These are phyloP conservation scores for Hemiprocne comata DNA, from an alignment of 2,113 vertebrate species.

Conservation along the genomic window DNA sequence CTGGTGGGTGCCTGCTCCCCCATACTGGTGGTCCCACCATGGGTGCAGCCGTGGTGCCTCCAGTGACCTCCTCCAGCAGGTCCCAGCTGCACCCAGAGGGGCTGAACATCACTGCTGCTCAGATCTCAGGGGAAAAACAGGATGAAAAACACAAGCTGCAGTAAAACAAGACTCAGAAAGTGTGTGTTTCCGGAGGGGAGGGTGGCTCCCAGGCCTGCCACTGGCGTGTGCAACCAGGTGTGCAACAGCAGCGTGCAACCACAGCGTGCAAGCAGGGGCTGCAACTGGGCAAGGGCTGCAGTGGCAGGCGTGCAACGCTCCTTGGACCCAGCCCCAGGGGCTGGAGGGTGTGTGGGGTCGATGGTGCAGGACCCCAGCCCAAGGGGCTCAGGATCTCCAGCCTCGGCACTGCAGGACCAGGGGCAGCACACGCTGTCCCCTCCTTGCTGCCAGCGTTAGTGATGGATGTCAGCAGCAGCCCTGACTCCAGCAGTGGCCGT, in stretches of 20 bases:
- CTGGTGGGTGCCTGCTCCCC: background rate
- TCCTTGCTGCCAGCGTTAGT: fast-evolving
- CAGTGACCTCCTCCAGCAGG: background rate
- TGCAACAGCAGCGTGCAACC: background rate
- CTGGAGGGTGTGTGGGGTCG: fast-evolving
- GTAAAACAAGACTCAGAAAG: background rate
- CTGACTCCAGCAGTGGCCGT: fast-evolving
- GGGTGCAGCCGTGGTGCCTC: background rate
- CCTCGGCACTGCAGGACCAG: fast-evolving
- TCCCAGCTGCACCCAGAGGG: background rate
- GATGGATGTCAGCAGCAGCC: background rate
- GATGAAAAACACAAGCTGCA: background rate
- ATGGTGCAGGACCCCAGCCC: background rate
- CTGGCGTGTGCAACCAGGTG: background rate
- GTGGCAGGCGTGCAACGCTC: background rate
- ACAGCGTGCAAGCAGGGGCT: background rate
- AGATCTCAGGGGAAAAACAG: background rate
- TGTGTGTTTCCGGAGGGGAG: fast-evolving
- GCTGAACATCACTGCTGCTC: background rate
- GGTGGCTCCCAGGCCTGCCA: no score
- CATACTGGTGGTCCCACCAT: fast-evolving
- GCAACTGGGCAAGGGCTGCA: background rate
- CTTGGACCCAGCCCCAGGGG: background rate
- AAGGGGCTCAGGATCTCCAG: background rate
- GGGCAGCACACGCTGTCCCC: fast-evolving